Evolutionary conservation across 2,888 invertebrate genomes (phyloP), one percentile per base, ranked within the genome.

Genomic region (Punctoribates punctum): DNA sequence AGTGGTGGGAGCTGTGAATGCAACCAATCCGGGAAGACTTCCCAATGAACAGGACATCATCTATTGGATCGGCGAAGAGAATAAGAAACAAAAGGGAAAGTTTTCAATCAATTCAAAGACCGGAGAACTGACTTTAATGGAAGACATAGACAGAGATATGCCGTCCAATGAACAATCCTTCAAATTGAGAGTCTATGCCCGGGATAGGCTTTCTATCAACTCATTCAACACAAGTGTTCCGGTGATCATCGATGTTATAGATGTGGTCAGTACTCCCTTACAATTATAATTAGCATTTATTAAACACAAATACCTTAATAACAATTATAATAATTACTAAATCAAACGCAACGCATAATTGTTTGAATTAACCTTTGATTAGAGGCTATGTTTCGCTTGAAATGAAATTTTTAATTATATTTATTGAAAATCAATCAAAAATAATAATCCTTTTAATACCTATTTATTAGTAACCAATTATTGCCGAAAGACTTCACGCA

Each of bases 71-170:
- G 78, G 79, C 0, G 79, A 80, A 34, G 80, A 79, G 0, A 78
- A 79, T 60, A 54, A 23, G 17, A 42, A 67, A 65, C 73, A 38
- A 54, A 57, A 60, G 29, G 57, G 73, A 34, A 79, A 80, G 38
- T 80, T 82, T 38, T 77, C 77, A 62, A 79, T 82, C 27, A 81
- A 81, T 67, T 78, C 80, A 9, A 77, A 77, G 51, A 79, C 81
- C 17, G 82, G 82, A 25, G 81, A 82, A 78, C 75, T 82, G 11
- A 77, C 81, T 13, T 75, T 82, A 67, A 80, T 78, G 11, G 81
- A 81, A 67, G 75, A 78, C 11, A 79, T 82, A 11, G 82, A 82
- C 75, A 77, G 80, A 38, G 82, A 82, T 79, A 79, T 80, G 17
- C 82, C 82, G 1, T 78, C 77, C 20, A 81, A 80, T 76, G 81